Conservation (phyloP, 2,888 invertebrate species). For the Mythimna ferrago region DNA sequence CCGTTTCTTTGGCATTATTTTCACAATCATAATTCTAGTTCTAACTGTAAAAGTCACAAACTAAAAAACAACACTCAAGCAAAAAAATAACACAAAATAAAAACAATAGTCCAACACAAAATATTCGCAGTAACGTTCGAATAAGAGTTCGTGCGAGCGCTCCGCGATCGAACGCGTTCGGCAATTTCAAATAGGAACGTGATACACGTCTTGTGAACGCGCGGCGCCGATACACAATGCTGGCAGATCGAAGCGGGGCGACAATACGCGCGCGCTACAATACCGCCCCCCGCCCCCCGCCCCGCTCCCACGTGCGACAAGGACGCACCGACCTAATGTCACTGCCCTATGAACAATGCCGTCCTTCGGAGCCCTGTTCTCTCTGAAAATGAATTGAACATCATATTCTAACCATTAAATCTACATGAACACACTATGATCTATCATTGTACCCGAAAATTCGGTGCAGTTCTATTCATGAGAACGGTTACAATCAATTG, state of each 20-base stretch:
- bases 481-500: slow-evolving; percentile 85
- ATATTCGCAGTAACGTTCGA: slow-evolving; percentile 72
- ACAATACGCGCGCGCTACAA: slow-evolving; percentile 91
- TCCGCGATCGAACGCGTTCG: slow-evolving; percentile 81
- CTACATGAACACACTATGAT: slow-evolving; percentile 24
- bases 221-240: slow-evolving; percentile 88
- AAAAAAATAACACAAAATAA: slow-evolving; percentile 73
- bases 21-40: slow-evolving; percentile 68
- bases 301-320: slow-evolving; percentile 85
- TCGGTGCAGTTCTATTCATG: slow-evolving; percentile 71
- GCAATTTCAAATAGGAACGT: slow-evolving; percentile 72
- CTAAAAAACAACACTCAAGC: slow-evolving; percentile 60
- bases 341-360: slow-evolving; percentile 90
- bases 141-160: slow-evolving; percentile 74
- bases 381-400: slow-evolving; percentile 75
- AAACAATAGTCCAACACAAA: slow-evolving; percentile 80
- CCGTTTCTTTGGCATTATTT: slow-evolving; percentile 86
- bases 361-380: slow-evolving; percentile 77
- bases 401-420: slow-evolving; percentile 54
- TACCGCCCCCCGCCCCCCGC: slow-evolving; percentile 86
- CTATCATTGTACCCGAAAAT: slow-evolving; percentile 65
- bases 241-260: slow-evolving; percentile 89
- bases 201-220: slow-evolving; percentile 80
- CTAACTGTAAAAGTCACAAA: slow-evolving; percentile 75
- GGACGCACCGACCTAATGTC: slow-evolving; percentile 90